Evolutionary conservation across 2,888 invertebrate genomes (phyloP), one percentile per base, ranked within the genome.

Genomic region (Lymantria monacha): DNA sequence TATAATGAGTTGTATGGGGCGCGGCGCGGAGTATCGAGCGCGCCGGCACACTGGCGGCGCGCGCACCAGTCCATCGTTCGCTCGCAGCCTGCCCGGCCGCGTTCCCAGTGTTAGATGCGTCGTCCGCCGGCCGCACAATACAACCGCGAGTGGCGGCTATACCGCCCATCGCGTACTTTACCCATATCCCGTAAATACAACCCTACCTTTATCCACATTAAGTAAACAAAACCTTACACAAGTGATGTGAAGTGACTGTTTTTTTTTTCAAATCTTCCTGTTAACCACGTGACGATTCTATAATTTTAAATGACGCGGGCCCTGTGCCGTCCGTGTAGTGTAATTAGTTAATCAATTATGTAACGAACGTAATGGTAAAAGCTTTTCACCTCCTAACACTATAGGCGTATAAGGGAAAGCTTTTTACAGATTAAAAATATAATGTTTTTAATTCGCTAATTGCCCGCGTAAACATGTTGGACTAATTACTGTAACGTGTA

Each of bases 41-140:
- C 63, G 68, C 54, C 59, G 74, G 67, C 64, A 69, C 71, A 74
- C 76, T 72, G 71, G 78, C 77, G 79, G 73, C 77, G 14, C 79
- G 83, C 82, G 84, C 81, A 78, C 81, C 79, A 79, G 74, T 63
- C 79, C 84, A 84, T 85, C 79, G 80, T 76, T 66, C 75, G 75
- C 75, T 68, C 70, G 76, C 70, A 65, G 64, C 70, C 73, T 74
- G 69, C 79, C 78, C 74, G 77, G 74, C 69, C 76, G 81, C 81
- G 72, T 84, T 85, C 76, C 38, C 38, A 66, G 67, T 71, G 70
- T 69, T 74, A 71, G 55, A 78, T 76, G 81, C 76, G 67, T 63
- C 54, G 70, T 62, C 64, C 61, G 57, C 66, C 74, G 70, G 69
- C 68, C 71, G 56, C 72, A 59, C 67, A 57, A 64, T 51, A 51